phyloP scores from a whole-genome alignment of 1,140 invertebrate genomes.

The roundworm (Caenorhabditis elegans) region DNA sequence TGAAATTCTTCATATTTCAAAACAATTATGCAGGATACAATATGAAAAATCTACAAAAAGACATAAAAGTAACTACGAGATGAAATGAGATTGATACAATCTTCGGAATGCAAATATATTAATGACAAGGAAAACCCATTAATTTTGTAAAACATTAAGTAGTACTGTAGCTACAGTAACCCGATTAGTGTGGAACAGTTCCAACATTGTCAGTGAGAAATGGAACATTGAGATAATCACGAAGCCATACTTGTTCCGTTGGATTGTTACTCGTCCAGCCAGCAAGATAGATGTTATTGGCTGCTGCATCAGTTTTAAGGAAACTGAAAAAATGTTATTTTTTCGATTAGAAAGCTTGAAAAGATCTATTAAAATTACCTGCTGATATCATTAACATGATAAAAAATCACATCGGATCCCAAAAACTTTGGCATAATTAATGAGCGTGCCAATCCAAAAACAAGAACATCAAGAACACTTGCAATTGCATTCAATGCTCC shows the following conservation, averaged over 20 bases:
- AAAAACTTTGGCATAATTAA: not conserved
- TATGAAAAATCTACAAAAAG: too few relatives aligned
- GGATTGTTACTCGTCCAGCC: slow-evolving; percentile 4
- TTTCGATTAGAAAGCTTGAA: not conserved
- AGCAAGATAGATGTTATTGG: slow-evolving; percentile 11
- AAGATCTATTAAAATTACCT: not conserved
- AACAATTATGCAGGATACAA: too few relatives aligned
- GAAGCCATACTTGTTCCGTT: not conserved
- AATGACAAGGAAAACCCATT: too few relatives aligned
- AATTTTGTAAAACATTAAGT: too few relatives aligned
- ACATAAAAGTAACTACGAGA: too few relatives aligned
- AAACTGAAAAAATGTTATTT: not conserved
- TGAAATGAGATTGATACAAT: too few relatives aligned
- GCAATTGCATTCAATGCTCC: slow-evolving; percentile 14
- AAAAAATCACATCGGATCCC: slow-evolving; percentile 6
- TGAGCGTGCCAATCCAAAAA: not conserved
- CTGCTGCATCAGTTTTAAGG: not conserved
- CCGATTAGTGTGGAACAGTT: not conserved
- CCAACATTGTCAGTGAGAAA: not conserved
- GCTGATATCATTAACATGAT: slow-evolving; percentile 17
- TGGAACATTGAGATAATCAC: not conserved
- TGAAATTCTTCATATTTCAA: too few relatives aligned
- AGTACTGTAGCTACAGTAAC: not conserved
- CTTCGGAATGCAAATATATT: too few relatives aligned
- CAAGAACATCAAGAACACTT: not conserved